Conservation (phyloP, 2,113 vertebrate genomes). For the Xyrauchen texanus region DNA sequence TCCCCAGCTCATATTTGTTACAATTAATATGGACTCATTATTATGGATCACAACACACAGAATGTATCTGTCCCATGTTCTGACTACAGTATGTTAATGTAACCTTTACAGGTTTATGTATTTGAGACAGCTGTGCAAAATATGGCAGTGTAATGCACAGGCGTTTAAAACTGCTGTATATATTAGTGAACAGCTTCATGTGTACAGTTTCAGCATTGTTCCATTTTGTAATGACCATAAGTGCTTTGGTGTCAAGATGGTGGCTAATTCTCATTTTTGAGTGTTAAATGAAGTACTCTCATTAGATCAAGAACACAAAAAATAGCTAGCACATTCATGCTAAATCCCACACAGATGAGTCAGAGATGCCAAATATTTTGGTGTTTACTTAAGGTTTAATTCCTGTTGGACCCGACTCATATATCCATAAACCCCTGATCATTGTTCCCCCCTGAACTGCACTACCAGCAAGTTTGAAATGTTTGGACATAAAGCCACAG, state of each 20-base stretch:
- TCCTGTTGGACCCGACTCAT: neutral
- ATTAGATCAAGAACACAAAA: conserved; percentile 3
- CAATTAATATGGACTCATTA: conserved; percentile 71
- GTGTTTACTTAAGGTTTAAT: neutral
- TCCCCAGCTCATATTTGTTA: conserved; percentile 53
- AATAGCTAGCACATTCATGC: neutral
- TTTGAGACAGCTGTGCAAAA: conserved; percentile 44
- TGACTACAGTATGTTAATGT: conserved; percentile 72
- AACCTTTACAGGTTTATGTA: conserved; percentile 67
- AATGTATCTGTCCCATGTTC: conserved; percentile 47
- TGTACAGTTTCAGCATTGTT: neutral
- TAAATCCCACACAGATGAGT: conserved; percentile 22
- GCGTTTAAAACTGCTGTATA: conserved; percentile 25
- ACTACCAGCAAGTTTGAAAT: conserved; percentile 9
- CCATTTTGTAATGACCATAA: neutral
- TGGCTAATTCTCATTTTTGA: neutral
- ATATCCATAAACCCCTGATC: neutral
- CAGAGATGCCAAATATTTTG: neutral
- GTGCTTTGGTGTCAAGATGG: neutral
- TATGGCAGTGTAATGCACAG: conserved; percentile 11
- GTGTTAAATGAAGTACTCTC: neutral
- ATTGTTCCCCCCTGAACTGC: neutral
- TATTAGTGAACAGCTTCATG: conserved; percentile 19
- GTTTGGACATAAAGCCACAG: conserved; percentile 26
- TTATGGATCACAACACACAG: conserved; percentile 71